Evolutionary conservation across 2,113 vertebrate species (phyloP).

Genomic region (Platanista minor): DNA sequence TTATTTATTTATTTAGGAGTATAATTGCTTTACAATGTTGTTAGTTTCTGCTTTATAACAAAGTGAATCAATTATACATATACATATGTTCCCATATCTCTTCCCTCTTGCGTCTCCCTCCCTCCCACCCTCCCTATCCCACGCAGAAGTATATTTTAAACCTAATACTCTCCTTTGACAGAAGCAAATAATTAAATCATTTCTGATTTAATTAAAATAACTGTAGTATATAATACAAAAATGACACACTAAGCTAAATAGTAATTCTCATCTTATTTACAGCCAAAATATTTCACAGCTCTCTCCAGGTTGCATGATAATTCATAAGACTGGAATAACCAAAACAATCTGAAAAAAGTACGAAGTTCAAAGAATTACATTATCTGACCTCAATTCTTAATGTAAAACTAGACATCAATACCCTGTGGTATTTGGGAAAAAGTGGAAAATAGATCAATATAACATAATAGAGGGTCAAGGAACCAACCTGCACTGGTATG

Average conservation of each 20-base stretch:
- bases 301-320: background rate
- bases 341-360: background rate
- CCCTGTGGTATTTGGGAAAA: background rate
- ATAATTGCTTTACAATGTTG: too few species aligned
- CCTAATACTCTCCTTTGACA: background rate
- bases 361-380: background rate
- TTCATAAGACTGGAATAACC: background rate
- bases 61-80: too few species aligned
- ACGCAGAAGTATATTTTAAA: background rate
- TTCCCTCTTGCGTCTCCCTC: too few species aligned
- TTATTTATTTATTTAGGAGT: too few species aligned
- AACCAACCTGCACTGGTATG: background rate
- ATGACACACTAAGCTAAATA: background rate
- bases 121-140: too few species aligned
- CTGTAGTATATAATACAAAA: background rate
- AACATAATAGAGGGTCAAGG: background rate
- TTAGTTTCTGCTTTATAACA: too few species aligned
- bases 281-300: background rate
- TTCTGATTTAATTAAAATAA: background rate
- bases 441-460: background rate
- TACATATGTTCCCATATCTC: too few species aligned
- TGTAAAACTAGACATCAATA: background rate
- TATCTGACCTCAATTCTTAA: background rate
- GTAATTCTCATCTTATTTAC: background rate
- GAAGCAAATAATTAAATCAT: background rate